Evolutionary conservation across 2,888 invertebrate genomes (phyloP).

Genomic region (Stenoptilia bipunctidactyla): DNA sequence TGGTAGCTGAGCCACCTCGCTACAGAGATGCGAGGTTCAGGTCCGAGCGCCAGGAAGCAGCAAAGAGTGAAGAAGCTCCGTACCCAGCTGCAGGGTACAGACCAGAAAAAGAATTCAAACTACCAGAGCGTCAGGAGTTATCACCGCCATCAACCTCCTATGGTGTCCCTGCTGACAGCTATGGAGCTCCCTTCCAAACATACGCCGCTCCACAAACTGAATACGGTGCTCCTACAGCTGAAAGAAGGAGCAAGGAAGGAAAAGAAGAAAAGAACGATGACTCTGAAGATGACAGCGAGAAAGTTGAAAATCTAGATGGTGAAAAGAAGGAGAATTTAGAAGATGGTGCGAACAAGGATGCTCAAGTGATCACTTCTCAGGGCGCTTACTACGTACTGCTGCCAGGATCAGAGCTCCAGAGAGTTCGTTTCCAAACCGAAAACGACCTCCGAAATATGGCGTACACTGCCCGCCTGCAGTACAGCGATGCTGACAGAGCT

Average conservation of each 20-base stretch:
- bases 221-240: constrained; percentile 20
- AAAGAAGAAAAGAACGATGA: constrained; percentile 12
- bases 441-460: constrained; percentile 71
- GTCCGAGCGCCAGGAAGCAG: constrained; percentile 37
- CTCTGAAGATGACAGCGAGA: constrained; percentile 15
- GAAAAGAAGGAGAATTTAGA: constrained; percentile 32
- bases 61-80: constrained; percentile 27
- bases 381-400: constrained; percentile 76
- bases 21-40: constrained; percentile 35
- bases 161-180: constrained; percentile 49
- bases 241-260: constrained; percentile 8
- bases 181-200: constrained; percentile 47
- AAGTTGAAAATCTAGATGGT: constrained; percentile 18
- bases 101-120: constrained; percentile 41
- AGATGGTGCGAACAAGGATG: constrained; percentile 33
- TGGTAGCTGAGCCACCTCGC: constrained; percentile 43
- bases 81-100: constrained; percentile 50
- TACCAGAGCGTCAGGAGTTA: constrained; percentile 42
- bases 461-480: constrained; percentile 74
- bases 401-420: constrained; percentile 74
- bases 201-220: constrained; percentile 39
- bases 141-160: constrained; percentile 45
- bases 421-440: constrained; percentile 71
- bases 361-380: constrained; percentile 43
- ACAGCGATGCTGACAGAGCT: constrained; percentile 74